Evolutionary conservation across 2,113 vertebrate species (phyloP).

Genomic region (Thinocorus orbignyianus): DNA sequence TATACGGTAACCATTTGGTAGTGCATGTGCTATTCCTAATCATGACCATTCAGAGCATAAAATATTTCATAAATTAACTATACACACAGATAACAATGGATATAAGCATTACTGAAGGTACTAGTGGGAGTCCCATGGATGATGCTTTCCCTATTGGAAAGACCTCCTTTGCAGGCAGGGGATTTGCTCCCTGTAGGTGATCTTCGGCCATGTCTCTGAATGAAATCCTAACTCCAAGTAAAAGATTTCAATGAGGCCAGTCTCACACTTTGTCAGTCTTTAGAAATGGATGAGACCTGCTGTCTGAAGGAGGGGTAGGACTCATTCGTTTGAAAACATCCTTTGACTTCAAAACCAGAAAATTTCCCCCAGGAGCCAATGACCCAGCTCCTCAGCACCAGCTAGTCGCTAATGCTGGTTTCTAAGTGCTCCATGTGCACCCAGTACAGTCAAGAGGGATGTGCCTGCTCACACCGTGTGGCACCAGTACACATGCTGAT

Average conservation of each 20-base stretch:
- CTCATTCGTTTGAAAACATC: not conserved
- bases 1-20: not conserved
- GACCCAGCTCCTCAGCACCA: not conserved
- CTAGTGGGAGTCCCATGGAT: not conserved
- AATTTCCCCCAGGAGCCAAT: not conserved
- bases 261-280: not conserved
- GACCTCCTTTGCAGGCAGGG: fast-evolving
- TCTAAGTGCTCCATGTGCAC: fast-evolving
- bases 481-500: not conserved
- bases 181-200: not conserved
- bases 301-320: not conserved
- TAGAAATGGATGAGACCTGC: not conserved
- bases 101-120: not conserved
- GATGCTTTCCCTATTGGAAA: not conserved
- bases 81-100: not conserved
- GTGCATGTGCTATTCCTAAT: not conserved
- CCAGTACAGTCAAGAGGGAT: not conserved
- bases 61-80: not conserved
- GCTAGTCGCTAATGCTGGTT: fast-evolving
- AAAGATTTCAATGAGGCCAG: not conserved
- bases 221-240: not conserved
- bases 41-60: not conserved
- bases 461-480: not conserved
- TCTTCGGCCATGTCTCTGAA: not conserved
- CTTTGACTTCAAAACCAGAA: not conserved